Evolutionary conservation across 2,113 vertebrate genomes (phyloP).

Genomic region (Mugil cephalus): DNA sequence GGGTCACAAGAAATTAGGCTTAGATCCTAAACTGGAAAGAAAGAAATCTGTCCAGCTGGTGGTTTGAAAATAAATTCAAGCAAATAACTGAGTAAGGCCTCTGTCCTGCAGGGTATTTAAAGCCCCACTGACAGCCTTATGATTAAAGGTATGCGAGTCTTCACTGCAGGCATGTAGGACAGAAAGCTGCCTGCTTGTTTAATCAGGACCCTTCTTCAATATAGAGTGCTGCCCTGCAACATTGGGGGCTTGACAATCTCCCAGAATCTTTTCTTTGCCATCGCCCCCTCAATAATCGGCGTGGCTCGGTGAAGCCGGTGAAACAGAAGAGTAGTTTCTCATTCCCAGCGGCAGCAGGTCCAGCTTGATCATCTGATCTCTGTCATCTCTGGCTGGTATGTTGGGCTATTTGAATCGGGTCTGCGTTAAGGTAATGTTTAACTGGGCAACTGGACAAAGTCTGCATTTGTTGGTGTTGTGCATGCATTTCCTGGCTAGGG

Average conservation of each 20-base stretch:
- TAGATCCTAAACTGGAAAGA: constrained; percentile 13
- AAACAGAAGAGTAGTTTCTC: constrained; percentile 5
- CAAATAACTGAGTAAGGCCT: constrained; percentile 17
- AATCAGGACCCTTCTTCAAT: constrained; percentile 6
- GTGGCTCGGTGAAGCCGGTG: not conserved
- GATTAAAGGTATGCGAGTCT: constrained; percentile 19
- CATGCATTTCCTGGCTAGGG: not conserved
- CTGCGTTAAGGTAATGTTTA: not conserved
- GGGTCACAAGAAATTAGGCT: not conserved
- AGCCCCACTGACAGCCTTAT: constrained; percentile 20
- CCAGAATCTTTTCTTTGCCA: constrained; percentile 5
- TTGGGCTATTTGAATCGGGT: not conserved
- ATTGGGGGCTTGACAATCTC: not conserved
- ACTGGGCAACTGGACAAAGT: not conserved
- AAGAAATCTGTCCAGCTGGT: constrained; percentile 18
- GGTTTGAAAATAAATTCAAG: constrained; percentile 31
- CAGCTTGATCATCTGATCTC: constrained; percentile 18
- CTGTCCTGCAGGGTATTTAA: constrained; percentile 42
- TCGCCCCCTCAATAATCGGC: constrained; percentile 3
- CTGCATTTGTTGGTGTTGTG: not conserved
- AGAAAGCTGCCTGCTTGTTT: constrained; percentile 18
- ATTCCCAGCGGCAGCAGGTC: not conserved
- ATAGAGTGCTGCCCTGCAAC: constrained; percentile 2
- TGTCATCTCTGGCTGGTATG: constrained; percentile 6
- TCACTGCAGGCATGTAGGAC: constrained; percentile 24